A percentile compares a stretch with the other conserved stretches of the same genome.
Evolutionary conservation across 2,113 vertebrate genomes (phyloP).

Genomic region (Epinephelus cyanopodus): DNA sequence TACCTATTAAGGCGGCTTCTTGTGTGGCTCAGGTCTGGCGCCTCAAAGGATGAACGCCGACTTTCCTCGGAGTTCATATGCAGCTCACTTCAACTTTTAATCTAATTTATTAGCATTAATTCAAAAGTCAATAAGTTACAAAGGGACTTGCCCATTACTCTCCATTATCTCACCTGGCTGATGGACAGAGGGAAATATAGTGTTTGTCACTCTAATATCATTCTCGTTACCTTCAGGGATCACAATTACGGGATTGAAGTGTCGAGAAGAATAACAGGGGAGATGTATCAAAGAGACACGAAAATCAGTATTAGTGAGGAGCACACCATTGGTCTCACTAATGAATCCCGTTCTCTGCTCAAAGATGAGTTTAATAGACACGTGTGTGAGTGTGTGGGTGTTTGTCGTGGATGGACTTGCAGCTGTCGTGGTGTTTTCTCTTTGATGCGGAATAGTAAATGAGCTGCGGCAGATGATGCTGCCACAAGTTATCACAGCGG

Average conservation of each 20-base stretch:
- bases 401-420: slow-evolving; percentile 62
- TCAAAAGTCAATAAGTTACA: slow-evolving; percentile 76
- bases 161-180: slow-evolving; percentile 75
- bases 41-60: slow-evolving; percentile 6
- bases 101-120: slow-evolving; percentile 74
- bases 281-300: slow-evolving; percentile 72
- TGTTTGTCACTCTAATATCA: slow-evolving; percentile 77
- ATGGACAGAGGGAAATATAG: slow-evolving; percentile 66
- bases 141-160: slow-evolving; percentile 72
- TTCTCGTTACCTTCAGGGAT: slow-evolving; percentile 62
- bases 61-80: slow-evolving; percentile 58
- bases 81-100: slow-evolving; percentile 75
- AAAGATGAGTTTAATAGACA: slow-evolving; percentile 61
- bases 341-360: slow-evolving; percentile 60
- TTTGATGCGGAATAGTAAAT: slow-evolving; percentile 78
- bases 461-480: slow-evolving; percentile 68
- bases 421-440: slow-evolving; percentile 61
- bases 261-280: slow-evolving; percentile 67
- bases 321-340: slow-evolving; percentile 57
- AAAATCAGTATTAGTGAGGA: slow-evolving; percentile 52
- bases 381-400: slow-evolving; percentile 49
- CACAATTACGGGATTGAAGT: slow-evolving; percentile 64
- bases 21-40: slow-evolving; percentile 7
- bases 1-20: slow-evolving; percentile 43
- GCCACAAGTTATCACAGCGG: slow-evolving; percentile 70